Evolutionary conservation across 1,140 invertebrate genomes (phyloP).

Genomic region (Nephila pilipes): DNA sequence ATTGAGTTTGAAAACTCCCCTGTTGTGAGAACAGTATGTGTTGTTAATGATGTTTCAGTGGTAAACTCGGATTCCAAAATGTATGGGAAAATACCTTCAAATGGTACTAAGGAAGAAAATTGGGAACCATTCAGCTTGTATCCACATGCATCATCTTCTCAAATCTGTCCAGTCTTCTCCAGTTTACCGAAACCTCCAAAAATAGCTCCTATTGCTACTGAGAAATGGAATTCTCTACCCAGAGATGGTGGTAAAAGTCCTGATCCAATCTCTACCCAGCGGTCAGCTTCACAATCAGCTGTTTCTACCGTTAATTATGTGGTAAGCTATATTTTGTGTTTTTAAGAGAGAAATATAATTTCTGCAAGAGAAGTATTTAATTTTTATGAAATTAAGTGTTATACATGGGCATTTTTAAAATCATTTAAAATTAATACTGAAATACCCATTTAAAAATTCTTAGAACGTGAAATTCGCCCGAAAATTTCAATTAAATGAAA

Average conservation of each 20-base stretch:
- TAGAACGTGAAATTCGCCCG: too few species aligned
- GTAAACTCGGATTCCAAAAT: not conserved
- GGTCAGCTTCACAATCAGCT: conserved; percentile 48
- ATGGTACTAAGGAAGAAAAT: not conserved
- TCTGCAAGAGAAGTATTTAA: too few species aligned
- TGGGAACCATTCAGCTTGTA: not conserved
- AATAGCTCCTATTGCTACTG: not conserved
- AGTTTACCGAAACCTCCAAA: conserved; percentile 66
- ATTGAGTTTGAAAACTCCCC: conserved; percentile 34
- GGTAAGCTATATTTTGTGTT: conserved; percentile 54
- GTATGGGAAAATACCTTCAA: not conserved
- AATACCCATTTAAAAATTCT: too few species aligned
- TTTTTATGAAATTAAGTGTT: too few species aligned
- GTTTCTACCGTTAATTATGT: conserved; percentile 49
- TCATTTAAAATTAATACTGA: too few species aligned
- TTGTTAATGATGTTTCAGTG: conserved; percentile 11
- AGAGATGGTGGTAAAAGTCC: conserved; percentile 28
- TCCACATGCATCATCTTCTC: not conserved
- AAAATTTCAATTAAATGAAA: too few species aligned
- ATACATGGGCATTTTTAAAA: too few species aligned
- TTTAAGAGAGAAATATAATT: too few species aligned
- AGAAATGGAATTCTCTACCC: conserved; percentile 57
- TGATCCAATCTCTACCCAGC: not conserved
- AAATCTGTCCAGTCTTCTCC: not conserved
- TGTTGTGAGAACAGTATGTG: conserved; percentile 59